A percentile compares a stretch with the other conserved stretches of the same genome.
phyloP scores from a whole-genome alignment of 2,113 vertebrate genomes.

The Triplophysa rosa region DNA sequence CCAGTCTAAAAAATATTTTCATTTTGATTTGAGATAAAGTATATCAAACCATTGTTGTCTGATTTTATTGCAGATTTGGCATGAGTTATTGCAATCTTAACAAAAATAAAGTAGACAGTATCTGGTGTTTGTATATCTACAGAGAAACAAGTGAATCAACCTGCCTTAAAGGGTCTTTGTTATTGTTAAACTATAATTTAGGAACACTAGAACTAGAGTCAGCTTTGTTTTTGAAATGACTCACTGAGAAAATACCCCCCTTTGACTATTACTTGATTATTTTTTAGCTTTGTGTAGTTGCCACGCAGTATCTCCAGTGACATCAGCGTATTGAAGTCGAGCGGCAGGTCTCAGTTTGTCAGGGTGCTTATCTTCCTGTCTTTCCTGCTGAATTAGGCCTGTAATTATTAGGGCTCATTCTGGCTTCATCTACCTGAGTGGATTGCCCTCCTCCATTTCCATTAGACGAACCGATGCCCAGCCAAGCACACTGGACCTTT shows the following conservation, averaged over 20 bases:
- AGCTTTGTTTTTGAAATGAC: background rate
- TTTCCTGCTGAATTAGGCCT: constrained; percentile 11
- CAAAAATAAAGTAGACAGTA: too few species aligned
- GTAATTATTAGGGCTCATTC: constrained; percentile 42
- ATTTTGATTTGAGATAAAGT: too few species aligned
- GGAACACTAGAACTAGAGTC: background rate
- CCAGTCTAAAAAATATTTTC: too few species aligned
- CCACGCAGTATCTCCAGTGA: background rate
- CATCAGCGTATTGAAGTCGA: background rate
- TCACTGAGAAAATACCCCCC: background rate
- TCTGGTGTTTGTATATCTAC: too few species aligned
- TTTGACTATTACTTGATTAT: background rate
- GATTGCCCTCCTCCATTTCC: constrained; percentile 37
- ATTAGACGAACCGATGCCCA: constrained; percentile 40
- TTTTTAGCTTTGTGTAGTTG: background rate
- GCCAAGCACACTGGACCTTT: background rate
- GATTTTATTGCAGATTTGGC: too few species aligned
- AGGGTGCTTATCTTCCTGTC: background rate
- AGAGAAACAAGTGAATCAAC: too few species aligned
- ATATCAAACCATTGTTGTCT: too few species aligned
- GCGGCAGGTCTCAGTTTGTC: background rate
- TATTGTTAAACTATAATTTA: background rate
- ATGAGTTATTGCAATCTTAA: too few species aligned
- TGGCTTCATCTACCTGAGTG: constrained; percentile 36
- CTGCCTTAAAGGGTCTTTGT: background rate